Percentiles rank a stretch among this genome's conserved stretches.
Evolutionary conservation across 2,888 invertebrate species (phyloP).

Genomic region (Tridacna gigas): DNA sequence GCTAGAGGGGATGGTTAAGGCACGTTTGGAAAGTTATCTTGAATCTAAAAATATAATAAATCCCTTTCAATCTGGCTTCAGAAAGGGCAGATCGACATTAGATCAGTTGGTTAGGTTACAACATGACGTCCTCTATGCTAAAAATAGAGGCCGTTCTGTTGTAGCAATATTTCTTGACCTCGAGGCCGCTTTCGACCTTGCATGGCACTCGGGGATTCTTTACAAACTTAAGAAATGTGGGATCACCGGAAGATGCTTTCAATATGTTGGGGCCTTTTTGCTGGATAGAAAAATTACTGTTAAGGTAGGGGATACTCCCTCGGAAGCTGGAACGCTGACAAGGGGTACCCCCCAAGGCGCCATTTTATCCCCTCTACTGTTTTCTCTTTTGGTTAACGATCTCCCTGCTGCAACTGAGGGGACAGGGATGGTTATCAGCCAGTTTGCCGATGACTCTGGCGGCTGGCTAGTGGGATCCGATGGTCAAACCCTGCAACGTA

Average conservation of each 20-base stretch:
- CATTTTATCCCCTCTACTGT: constrained; percentile 31
- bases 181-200: constrained; percentile 4
- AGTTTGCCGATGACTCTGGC: constrained; percentile 41
- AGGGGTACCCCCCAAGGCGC: constrained; percentile 30
- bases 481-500: constrained; percentile 14
- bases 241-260: constrained; percentile 32
- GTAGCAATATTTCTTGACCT: constrained; percentile 28
- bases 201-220: constrained; percentile 34
- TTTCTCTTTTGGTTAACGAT: constrained; percentile 31
- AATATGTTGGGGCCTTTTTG: constrained; percentile 29
- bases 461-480: constrained; percentile 40
- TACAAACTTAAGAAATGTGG: constrained; percentile 35
- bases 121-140: constrained; percentile 14
- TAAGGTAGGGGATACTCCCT: constrained; percentile 14
- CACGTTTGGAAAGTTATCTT: constrained; percentile 4
- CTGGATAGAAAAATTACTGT: constrained; percentile 25
- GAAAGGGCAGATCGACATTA: constrained; percentile 10
- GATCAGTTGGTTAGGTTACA: constrained; percentile 21
- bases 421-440: constrained; percentile 30
- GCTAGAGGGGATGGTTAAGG: constrained; percentile 23
- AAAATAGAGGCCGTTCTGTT: background rate
- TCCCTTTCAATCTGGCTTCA: constrained; percentile 27
- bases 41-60: constrained; percentile 22
- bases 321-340: background rate
- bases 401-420: constrained; percentile 24